Percentiles rank a stretch among this genome's conserved stretches.
Conservation (phyloP, 2,888 invertebrate genomes). For the Campoplex nolae region DNA sequence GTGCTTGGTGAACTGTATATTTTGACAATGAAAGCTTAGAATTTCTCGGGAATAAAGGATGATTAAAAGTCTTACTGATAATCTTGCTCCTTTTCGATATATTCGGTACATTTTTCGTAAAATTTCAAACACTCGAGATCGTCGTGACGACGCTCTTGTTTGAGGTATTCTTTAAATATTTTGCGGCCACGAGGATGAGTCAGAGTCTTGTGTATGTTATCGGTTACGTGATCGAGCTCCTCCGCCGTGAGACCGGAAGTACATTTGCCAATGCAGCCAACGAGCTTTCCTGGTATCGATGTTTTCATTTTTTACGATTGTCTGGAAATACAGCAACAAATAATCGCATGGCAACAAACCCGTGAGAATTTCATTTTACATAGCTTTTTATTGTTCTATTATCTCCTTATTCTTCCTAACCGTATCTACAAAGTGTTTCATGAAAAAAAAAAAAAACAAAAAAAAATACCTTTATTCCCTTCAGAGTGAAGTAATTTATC, state of each 20-base stretch:
- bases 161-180: constrained; percentile 76
- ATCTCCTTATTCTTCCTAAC: neutral
- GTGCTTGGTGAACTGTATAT: neutral
- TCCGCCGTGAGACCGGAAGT: constrained; percentile 74
- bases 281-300: constrained; percentile 58
- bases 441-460: neutral
- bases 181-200: constrained; percentile 71
- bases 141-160: constrained; percentile 67
- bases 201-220: constrained; percentile 76
- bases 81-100: constrained; percentile 67
- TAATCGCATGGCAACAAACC: neutral
- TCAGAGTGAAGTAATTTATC: neutral
- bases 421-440: neutral
- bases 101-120: constrained; percentile 74
- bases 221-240: constrained; percentile 78
- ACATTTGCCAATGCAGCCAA: constrained; percentile 80
- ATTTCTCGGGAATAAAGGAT: neutral
- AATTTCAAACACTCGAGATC: constrained; percentile 75
- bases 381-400: neutral
- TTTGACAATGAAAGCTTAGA: neutral
- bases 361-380: constrained; percentile 1
- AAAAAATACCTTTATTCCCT: neutral
- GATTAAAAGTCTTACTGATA: constrained; percentile 69
- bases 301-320: constrained; percentile 71
- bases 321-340: constrained; percentile 33